Base-by-base conservation (phyloP, 2,113 vertebrate genomes). In the Rafetus swinhoei region DNA sequence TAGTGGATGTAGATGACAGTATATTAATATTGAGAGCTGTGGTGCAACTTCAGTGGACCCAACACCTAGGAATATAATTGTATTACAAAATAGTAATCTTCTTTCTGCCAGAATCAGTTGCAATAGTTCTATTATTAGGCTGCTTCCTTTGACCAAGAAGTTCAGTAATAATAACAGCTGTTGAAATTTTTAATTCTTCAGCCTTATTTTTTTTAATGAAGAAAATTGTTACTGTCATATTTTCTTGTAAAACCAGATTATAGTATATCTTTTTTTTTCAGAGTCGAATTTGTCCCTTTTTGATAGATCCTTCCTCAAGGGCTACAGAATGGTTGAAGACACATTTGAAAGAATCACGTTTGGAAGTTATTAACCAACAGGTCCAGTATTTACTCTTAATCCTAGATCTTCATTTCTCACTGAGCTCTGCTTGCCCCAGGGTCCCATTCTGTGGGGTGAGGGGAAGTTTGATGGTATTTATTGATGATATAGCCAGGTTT, bases 301-400 rank as follows among this genome's bases (percentile, higher is more conserved):
- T 99, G 94, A 99, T 99, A 45, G 99, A 99, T 83, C 99, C 99
- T 10, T 99, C 99, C 65, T 99, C 99, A 60, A 98, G 98, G 82
- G 99, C 99, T 81, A 99, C 99, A 55, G 99, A 99, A 91, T 99
- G 99, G 99, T 91, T 99, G 80, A 98, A 99, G 92, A 98, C 98
- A 62, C 99, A 99, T 97, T 98, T 99, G 85, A 99, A 98, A 95
- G 98, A 99, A 45, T 98, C 99, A 65, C 98, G 97, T 84, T 97
- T 99, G 89, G 99, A 99, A 97, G 98, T 99, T 85, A 98, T 99
- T 96, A 99, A 98, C 95, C 99, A 99, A 89, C 99, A 99, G 98
- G 99, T 99, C 82, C 57, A 91, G 77, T 92, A 82, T 89, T 90
- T 90, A 62, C 14, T 65, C 7, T 29, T 82, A 19, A 1, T 82